Evolutionary conservation across 2,797 vertebrate species (phyloP), one percentile per base, ranked within the genome.

Genomic region (Petrocephalus schoutedeni): DNA sequence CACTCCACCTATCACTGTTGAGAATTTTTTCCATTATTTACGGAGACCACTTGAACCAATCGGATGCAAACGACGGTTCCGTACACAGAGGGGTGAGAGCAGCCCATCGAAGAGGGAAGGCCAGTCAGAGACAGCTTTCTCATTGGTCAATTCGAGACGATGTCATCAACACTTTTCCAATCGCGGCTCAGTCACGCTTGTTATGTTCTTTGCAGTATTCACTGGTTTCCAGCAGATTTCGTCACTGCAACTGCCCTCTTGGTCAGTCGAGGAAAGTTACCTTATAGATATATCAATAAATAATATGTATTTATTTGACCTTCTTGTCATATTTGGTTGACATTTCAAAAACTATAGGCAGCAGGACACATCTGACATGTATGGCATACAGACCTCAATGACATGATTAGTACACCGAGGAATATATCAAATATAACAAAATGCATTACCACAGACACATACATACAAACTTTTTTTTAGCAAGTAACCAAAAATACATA

Each of bases 91-190:
- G 64, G 49, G 19, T 16, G 19, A 36, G 6, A 49, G 67, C 8
- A 86, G 10, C 71, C 32, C 36, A 49, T 83, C 19, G 80, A 83
- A 83, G 8, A 83, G 56, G 53, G 12, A 58, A 53, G 53, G 19
- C 53, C 56, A 57, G 84, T 86, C 84, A 58, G 84, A 86, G 53
- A 86, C 84, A 86, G 84, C 1, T 86, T 36, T 45, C 16, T 59
- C 12, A 86, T 86, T 86, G 84, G 84, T 86, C 56, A n/a, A n/a
- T 59, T 28, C 19, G 19, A 59, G 10, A 8, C 28, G 53, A 19
- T 7, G 84, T 86, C 56, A 86, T 58, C 7, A 8, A 28, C 56
- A 32, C 53, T 19, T 12, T 23, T 86, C 53, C 54, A 28, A 57
- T 86, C 56, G 56, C 23, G 36, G 53, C 14, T 36, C 32, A 58